Evolutionary conservation across 2,113 vertebrate genomes (phyloP).

Genomic region (Dryoscopus gambensis): DNA sequence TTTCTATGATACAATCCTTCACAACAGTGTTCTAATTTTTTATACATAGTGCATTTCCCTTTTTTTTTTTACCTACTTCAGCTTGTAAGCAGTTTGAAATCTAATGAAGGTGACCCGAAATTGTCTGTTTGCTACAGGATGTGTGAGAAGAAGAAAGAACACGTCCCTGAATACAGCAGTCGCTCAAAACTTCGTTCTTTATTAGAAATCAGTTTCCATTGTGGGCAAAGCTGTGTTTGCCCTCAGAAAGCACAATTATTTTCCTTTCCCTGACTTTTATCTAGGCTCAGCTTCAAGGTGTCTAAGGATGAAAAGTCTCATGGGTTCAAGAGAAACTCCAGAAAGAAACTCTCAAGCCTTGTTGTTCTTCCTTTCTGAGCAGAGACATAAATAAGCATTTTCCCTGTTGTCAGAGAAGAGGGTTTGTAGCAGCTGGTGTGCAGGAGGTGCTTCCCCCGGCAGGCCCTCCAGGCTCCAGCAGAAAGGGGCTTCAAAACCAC

Average conservation of each 20-base stretch:
- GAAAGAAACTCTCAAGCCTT: background rate
- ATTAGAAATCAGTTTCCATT: background rate
- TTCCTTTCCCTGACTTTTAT: background rate
- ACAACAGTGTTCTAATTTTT: background rate
- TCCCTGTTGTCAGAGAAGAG: rapidly evolving
- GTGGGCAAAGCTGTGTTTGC: background rate
- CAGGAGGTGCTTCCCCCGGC: background rate
- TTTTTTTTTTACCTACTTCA: background rate
- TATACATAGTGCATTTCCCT: background rate
- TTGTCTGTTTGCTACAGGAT: background rate
- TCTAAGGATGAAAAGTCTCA: background rate
- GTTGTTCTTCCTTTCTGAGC: background rate
- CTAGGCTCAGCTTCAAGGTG: background rate
- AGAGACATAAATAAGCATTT: background rate
- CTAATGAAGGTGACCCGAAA: background rate
- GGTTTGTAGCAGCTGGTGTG: background rate
- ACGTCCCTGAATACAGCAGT: background rate
- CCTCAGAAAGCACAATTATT: background rate
- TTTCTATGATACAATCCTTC: background rate
- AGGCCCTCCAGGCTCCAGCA: background rate
- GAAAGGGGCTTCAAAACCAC: background rate
- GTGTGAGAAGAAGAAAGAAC: background rate
- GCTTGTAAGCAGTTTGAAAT: background rate
- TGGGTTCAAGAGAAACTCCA: background rate
- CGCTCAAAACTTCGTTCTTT: background rate